Base-by-base conservation (phyloP, 2,113 vertebrate species). In the Cathartes aura region DNA sequence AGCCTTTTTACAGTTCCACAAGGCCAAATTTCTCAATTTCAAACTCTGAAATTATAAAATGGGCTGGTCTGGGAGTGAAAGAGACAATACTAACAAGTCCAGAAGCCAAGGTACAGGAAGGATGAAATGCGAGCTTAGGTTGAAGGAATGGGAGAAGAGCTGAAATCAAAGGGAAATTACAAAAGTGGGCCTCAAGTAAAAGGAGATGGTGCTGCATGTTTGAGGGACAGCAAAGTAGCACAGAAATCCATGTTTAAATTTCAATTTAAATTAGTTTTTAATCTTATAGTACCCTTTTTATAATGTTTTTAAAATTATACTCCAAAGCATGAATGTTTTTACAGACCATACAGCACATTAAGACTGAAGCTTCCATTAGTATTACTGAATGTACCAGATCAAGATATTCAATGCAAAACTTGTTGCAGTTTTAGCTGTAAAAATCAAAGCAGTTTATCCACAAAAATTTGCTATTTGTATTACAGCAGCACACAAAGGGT, bases 11-110 rank as follows among this genome's bases (percentile, higher is more conserved):
- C 27, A 42, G 13, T 87, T 94, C 22, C 22, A 4, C 7, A 43
- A 52, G 13, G 36, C 21, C 62, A 70, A 53, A 79, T 94, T 74
- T 71, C 38, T 84, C 3, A 0, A 48, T 89, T 89, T 91, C 45
- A 78, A 70, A 79, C n/a, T 74, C 76, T 82, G 90, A 94, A 96
- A 95, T 90, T 85, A 94, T 90, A 93, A 95, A 94, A 85, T 72
- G 66, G 88, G 88, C 92, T 88, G 73, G 74, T 85, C 90, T 92
- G 60, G n/a, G 34, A 87, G 4, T 32, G 32, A 85, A 58, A 58
- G 10, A 87, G 29, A 67, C 78, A 91, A 79, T 34, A 36, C 59
- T 55, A 89, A 21, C 30, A 84, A 76, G 36, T 71, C 60, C 60
- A 89, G 68, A 63, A 62, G 68, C 55, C 84, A 38, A 91, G 56